Conservation (phyloP, 2,888 invertebrate species). For the Carpatolechia fugitivella region DNA sequence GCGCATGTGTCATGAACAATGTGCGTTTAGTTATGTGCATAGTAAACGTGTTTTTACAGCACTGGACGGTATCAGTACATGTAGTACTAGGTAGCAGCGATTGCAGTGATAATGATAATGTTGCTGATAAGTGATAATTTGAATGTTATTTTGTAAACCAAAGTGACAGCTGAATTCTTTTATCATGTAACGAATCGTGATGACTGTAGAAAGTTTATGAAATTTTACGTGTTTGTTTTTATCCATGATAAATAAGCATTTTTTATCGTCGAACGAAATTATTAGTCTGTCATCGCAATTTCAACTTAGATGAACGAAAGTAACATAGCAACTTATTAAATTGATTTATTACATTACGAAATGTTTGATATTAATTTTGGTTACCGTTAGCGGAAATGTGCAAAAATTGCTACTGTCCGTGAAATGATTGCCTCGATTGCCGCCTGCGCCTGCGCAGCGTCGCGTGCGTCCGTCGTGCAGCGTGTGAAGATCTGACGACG, state of each 20-base stretch:
- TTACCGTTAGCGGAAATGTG: background rate
- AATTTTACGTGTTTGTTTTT: background rate
- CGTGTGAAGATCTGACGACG: background rate
- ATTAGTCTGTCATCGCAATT: no score
- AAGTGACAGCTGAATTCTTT: no score
- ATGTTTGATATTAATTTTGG: background rate
- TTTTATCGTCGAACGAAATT: background rate
- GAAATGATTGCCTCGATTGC: background rate
- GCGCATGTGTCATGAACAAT: slow-evolving; percentile 11
- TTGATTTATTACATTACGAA: no score
- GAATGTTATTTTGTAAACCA: no score
- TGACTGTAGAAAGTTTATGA: no score
- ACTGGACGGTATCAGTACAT: background rate
- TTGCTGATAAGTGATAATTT: no score
- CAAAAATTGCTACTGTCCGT: background rate
- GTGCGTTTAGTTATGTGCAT: slow-evolving; percentile 7
- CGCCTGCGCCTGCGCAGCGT: background rate
- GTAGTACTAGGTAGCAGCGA: background rate
- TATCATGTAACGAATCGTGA: no score
- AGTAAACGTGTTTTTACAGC: slow-evolving; percentile 6
- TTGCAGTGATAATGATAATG: background rate
- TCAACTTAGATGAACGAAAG: no score
- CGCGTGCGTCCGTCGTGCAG: background rate
- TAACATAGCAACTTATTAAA: no score
- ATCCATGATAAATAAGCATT: background rate